These are phyloP conservation scores for Brachypalpus laphriformis DNA, from an alignment of 2,888 invertebrate species.

Conservation along the genomic window DNA sequence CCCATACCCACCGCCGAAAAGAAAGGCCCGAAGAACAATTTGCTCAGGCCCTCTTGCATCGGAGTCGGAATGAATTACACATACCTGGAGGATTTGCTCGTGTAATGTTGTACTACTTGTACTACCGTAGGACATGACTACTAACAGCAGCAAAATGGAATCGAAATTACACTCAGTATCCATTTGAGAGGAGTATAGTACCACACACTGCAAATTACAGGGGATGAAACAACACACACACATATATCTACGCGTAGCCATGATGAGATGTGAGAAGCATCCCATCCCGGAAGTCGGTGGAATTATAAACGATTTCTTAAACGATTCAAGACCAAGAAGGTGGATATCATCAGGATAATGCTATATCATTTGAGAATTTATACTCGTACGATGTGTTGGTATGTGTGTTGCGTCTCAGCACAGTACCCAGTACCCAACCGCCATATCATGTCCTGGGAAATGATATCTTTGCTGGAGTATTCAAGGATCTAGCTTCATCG, in stretches of 20 bases:
- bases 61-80: slow-evolving; percentile 64
- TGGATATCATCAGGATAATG: slow-evolving; percentile 73
- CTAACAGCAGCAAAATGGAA: slow-evolving; percentile 61
- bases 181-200: slow-evolving; percentile 22
- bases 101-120: slow-evolving; percentile 53
- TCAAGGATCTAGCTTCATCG: slow-evolving; percentile 43
- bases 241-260: not conserved
- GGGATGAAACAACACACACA: slow-evolving; percentile 52
- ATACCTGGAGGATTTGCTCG: slow-evolving; percentile 63
- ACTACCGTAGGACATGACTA: slow-evolving; percentile 58
- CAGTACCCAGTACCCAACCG: not conserved
- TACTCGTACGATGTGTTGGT: slow-evolving; percentile 69
- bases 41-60: slow-evolving; percentile 37
- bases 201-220: slow-evolving; percentile 63
- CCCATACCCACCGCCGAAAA: slow-evolving; percentile 26
- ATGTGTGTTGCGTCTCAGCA: slow-evolving; percentile 59
- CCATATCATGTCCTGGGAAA: slow-evolving; percentile 57
- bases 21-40: slow-evolving; percentile 52
- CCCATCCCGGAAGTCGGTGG: slow-evolving; percentile 76
- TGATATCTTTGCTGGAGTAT: slow-evolving; percentile 56
- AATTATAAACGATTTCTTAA: slow-evolving; percentile 80
- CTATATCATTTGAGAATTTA: slow-evolving; percentile 74
- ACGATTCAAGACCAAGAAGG: slow-evolving; percentile 75
- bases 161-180: slow-evolving; percentile 65
- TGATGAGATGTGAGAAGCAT: slow-evolving; percentile 46